These are phyloP conservation scores for Zelostemma sp. DNA, from an alignment of 1,140 invertebrate species.

Conservation along the genomic window DNA sequence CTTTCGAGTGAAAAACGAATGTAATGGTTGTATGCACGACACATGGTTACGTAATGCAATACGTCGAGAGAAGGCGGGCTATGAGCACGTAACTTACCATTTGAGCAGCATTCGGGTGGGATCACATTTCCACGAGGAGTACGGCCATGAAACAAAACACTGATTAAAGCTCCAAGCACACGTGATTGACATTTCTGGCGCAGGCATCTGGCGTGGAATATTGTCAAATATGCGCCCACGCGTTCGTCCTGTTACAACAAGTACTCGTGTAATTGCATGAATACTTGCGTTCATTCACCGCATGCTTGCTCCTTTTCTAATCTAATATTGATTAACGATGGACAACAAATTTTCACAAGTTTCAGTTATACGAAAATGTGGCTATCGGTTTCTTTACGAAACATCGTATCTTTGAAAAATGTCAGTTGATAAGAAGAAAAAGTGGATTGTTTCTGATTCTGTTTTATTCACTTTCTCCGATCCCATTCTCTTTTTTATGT, in stretches of 20 bases:
- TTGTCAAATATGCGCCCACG: conserved; percentile 17
- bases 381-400: too few relatives aligned
- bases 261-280: conserved; percentile 2
- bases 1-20: too few relatives aligned
- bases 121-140: conserved; percentile 21
- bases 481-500: not conserved
- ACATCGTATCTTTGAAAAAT: conserved; percentile 4
- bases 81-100: conserved; percentile 12
- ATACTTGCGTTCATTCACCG: not conserved
- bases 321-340: conserved; percentile 21
- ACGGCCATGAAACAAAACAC: conserved; percentile 36
- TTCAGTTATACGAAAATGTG: too few relatives aligned
- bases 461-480: not conserved
- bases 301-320: conserved; percentile 1
- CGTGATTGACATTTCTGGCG: conserved; percentile 46
- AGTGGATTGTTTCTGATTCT: not conserved
- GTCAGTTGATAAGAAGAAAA: not conserved
- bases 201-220: conserved; percentile 32
- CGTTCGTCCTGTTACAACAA: conserved; percentile 5
- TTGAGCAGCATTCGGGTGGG: conserved; percentile 15
- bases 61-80: conserved; percentile 9
- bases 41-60: conserved; percentile 18
- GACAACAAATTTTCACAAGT: too few relatives aligned
- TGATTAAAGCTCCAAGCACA: conserved; percentile 33
- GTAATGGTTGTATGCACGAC: conserved; percentile 6